phyloP scores from a whole-genome alignment of 1,140 invertebrate species.

The Drosophila novamexicana region DNA sequence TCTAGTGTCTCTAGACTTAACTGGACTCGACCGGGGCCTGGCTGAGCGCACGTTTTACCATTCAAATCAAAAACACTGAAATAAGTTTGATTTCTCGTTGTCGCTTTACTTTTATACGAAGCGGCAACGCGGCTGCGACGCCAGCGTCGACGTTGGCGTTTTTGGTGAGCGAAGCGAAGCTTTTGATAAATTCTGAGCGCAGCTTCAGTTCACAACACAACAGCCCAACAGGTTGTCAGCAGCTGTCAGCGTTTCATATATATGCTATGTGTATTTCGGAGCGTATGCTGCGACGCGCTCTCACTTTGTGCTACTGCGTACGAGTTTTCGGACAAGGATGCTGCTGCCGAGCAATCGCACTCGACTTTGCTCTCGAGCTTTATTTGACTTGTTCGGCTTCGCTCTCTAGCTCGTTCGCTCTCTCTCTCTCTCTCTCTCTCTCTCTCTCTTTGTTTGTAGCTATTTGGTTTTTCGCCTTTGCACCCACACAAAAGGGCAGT shows the following conservation, averaged over 20 bases:
- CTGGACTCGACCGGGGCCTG: slow-evolving; percentile 61
- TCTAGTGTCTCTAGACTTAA: slow-evolving; percentile 40
- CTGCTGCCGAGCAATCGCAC: slow-evolving; percentile 12
- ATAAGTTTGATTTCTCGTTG: slow-evolving; percentile 81
- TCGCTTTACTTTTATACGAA: slow-evolving; percentile 83
- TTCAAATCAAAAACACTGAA: slow-evolving; percentile 84
- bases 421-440: neutral
- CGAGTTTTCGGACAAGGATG: slow-evolving; percentile 54
- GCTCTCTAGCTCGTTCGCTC: neutral
- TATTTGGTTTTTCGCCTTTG: slow-evolving; percentile 43
- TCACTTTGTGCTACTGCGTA: slow-evolving; percentile 26
- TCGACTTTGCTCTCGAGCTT: slow-evolving; percentile 40
- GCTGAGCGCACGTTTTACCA: slow-evolving; percentile 67
- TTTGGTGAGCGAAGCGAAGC: slow-evolving; percentile 47
- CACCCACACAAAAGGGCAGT: slow-evolving; percentile 61
- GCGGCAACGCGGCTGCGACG: slow-evolving; percentile 31
- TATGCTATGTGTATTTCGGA: slow-evolving; percentile 11
- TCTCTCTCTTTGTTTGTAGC: neutral
- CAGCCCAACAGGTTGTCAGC: slow-evolving; percentile 21
- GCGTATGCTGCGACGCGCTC: slow-evolving; percentile 26
- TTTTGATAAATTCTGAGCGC: slow-evolving; percentile 56
- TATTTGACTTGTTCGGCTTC: slow-evolving; percentile 1
- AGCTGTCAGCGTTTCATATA: slow-evolving; percentile 27
- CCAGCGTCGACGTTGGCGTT: slow-evolving; percentile 34
- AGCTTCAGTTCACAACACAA: slow-evolving; percentile 32